phyloP scores from a whole-genome alignment of 2,888 invertebrate species.

The Therioaphis trifolii region DNA sequence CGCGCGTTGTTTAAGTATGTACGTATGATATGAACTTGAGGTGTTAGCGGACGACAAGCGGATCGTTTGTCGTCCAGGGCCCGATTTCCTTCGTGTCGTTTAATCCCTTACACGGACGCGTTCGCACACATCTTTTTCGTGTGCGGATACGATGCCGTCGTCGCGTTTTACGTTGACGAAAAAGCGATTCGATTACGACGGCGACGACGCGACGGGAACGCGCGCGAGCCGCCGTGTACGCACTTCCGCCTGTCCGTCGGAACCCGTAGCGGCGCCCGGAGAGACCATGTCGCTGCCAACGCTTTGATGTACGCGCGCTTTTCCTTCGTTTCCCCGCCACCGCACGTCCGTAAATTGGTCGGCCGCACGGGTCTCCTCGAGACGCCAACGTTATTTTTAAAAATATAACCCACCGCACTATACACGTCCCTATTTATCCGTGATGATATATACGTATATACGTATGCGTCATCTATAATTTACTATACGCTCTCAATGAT shows the following conservation, averaged over 20 bases:
- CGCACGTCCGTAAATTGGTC: too few relatives aligned
- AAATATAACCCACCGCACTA: neutral
- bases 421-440: neutral
- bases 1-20: neutral
- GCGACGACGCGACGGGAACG: too few relatives aligned
- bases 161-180: too few relatives aligned
- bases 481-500: neutral
- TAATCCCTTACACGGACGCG: neutral
- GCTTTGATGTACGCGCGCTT: constrained; percentile 11
- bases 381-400: neutral
- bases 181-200: too few relatives aligned
- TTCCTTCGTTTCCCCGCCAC: neutral
- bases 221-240: too few relatives aligned
- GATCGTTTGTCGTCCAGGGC: neutral
- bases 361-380: too few relatives aligned
- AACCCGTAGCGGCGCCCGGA: constrained; percentile 15
- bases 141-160: neutral
- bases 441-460: neutral
- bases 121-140: neutral
- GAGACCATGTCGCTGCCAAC: neutral
- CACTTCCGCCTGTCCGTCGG: constrained; percentile 35
- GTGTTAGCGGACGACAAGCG: neutral
- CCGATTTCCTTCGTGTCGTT: neutral
- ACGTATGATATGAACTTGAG: neutral
- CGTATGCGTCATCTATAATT: neutral